Conservation (phyloP, 2,113 vertebrate species). For the Rhinoptilus africanus region DNA sequence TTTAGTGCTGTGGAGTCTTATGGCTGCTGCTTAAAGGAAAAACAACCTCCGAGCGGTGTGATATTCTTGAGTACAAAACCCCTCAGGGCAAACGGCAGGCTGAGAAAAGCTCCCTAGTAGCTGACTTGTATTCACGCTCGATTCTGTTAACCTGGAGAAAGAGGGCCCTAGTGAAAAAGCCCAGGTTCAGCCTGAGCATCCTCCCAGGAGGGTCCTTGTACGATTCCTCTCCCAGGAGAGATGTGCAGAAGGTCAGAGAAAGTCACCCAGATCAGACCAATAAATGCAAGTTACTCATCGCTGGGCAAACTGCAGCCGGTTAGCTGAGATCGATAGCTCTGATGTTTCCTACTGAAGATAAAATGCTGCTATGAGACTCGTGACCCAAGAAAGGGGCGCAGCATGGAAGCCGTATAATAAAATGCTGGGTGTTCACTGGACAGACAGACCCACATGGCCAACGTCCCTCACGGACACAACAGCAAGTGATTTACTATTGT, state of each 20-base stretch:
- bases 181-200: background rate
- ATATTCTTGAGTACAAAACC: background rate
- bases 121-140: fast-evolving
- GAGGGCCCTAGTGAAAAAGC: background rate
- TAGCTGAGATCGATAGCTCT: background rate
- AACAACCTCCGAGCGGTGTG: background rate
- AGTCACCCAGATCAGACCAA: background rate
- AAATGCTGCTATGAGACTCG: background rate
- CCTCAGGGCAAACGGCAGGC: background rate
- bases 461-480: fast-evolving
- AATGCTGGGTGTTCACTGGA: fast-evolving
- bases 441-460: background rate
- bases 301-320: background rate
- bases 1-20: background rate
- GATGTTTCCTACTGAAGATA: background rate
- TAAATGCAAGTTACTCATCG: background rate
- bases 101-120: background rate
- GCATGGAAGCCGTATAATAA: fast-evolving
- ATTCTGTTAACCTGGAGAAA: background rate
- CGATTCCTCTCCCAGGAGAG: background rate
- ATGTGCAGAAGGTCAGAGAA: background rate
- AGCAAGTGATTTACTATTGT: background rate
- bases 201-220: background rate
- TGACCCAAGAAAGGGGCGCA: background rate
- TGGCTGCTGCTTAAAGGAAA: background rate